Percentiles rank a stretch among this genome's conserved stretches.
These are phyloP conservation scores for Noturus placidus DNA, from an alignment of 2,113 vertebrate genomes.

Conservation along the genomic window DNA sequence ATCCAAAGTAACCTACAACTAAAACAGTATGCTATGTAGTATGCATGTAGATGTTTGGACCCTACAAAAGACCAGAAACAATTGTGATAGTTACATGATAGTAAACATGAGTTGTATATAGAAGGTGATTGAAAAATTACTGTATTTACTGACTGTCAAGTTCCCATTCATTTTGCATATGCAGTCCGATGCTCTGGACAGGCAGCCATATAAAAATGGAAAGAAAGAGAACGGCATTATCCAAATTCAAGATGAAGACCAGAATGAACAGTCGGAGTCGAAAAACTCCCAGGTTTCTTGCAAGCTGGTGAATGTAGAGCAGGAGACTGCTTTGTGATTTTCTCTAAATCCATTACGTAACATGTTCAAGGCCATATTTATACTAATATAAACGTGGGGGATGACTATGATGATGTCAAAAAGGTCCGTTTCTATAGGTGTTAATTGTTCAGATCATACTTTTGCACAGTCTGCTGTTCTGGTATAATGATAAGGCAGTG, in stretches of 20 bases:
- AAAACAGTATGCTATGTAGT: neutral
- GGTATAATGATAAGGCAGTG: neutral
- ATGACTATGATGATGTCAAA: neutral
- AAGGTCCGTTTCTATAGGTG: neutral
- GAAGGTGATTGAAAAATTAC: neutral
- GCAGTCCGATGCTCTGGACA: slow-evolving; percentile 61
- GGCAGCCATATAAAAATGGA: slow-evolving; percentile 52
- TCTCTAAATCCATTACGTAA: neutral
- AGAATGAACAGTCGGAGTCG: slow-evolving; percentile 56
- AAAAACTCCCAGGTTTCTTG: slow-evolving; percentile 25
- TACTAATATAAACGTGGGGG: neutral
- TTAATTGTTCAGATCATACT: neutral
- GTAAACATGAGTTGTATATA: neutral
- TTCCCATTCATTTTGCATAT: neutral
- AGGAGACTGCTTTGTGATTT: slow-evolving; percentile 80
- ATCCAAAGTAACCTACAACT: neutral
- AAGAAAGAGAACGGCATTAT: slow-evolving; percentile 72
- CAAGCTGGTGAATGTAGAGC: slow-evolving; percentile 62
- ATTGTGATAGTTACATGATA: neutral
- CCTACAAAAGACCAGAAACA: neutral
- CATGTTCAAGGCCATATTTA: slow-evolving; percentile 2
- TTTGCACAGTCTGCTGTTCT: neutral
- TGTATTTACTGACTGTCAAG: too few species aligned
- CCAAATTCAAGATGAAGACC: slow-evolving; percentile 53
- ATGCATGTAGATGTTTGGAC: neutral